Conservation (phyloP, 2,113 vertebrate species). For the Sceloporus undulatus region DNA sequence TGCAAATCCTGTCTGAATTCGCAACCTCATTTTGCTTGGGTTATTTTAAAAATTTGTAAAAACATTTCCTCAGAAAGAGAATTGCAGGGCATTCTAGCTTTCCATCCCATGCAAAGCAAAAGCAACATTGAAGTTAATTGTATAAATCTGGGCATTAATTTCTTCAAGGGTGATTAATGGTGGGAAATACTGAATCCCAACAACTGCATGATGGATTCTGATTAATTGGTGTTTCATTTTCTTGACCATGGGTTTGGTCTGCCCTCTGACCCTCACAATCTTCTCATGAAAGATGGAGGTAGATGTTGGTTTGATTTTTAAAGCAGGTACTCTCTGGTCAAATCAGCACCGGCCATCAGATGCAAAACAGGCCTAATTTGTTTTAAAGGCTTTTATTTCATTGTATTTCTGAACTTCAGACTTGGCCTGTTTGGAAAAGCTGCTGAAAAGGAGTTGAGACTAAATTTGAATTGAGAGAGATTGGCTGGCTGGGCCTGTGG, state of each 20-base stretch:
- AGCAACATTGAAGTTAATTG: background rate
- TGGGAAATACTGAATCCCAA: background rate
- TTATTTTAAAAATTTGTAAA: too few species aligned
- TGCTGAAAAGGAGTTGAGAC: slow-evolving; percentile 36
- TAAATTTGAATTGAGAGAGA: slow-evolving; percentile 42
- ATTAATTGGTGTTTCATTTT: background rate
- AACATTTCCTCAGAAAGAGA: background rate
- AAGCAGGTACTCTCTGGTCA: background rate
- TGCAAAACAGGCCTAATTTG: slow-evolving; percentile 16
- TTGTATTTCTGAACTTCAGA: background rate
- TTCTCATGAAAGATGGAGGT: background rate
- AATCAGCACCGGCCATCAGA: slow-evolving; percentile 34
- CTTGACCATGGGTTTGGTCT: background rate
- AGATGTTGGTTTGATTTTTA: background rate
- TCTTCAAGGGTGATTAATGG: background rate
- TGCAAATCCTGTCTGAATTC: background rate
- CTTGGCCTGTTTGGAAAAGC: slow-evolving; percentile 54
- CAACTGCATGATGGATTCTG: background rate
- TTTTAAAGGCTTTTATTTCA: background rate
- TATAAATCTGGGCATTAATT: background rate
- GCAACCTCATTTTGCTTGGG: background rate
- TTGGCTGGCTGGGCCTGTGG: slow-evolving; percentile 42
- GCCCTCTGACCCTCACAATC: background rate
- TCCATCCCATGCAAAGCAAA: background rate
- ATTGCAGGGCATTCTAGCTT: background rate